Percentiles rank a stretch among this genome's conserved stretches.
Evolutionary conservation across 2,113 vertebrate genomes (phyloP).

Genomic region (Halichoeres trimaculatus): DNA sequence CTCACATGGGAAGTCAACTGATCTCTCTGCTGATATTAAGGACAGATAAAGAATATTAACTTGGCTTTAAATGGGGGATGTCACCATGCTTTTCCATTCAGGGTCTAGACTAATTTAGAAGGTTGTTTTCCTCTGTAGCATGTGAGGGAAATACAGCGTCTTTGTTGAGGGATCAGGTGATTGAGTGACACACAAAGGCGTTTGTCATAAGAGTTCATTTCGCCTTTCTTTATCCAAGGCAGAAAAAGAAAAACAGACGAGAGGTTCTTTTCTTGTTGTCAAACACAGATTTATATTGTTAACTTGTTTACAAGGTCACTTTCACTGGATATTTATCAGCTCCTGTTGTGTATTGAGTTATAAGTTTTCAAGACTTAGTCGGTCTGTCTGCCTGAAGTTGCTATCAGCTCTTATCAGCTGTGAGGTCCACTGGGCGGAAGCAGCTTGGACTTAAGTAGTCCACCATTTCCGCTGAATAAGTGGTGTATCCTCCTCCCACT

Average conservation of each 20-base stretch:
- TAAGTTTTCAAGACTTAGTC: no score
- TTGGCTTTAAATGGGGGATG: not conserved
- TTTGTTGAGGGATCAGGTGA: not conserved
- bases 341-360: no score
- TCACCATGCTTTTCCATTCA: not conserved
- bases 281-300: no score
- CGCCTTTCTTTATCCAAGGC: not conserved
- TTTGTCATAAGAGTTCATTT: not conserved
- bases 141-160: not conserved
- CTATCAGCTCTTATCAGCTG: conserved; percentile 20
- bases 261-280: not conserved
- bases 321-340: no score
- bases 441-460: not conserved
- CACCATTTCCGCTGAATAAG: not conserved
- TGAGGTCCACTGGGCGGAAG: no score
- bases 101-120: no score
- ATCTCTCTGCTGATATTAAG: not conserved
- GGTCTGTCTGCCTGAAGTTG: not conserved
- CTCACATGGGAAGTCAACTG: not conserved
- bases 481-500: not conserved
- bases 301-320: no score
- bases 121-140: not conserved
- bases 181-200: not conserved
- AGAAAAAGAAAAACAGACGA: not conserved
- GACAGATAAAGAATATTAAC: no score